phyloP scores from a whole-genome alignment of 2,797 vertebrate genomes.

The Decapterus maruadsi region DNA sequence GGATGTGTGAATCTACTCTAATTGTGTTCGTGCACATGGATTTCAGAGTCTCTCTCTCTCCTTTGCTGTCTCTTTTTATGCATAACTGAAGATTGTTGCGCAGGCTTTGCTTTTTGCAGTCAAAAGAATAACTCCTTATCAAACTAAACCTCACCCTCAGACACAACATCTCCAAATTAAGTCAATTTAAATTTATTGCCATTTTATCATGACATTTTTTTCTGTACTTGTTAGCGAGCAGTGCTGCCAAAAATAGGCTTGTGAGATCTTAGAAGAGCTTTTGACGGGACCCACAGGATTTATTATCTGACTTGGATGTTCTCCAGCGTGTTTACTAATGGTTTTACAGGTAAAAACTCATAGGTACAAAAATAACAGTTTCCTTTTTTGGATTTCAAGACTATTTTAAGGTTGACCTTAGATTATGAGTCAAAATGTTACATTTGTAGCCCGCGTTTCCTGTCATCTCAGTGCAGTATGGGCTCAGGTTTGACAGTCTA shows the following conservation, averaged over 20 bases:
- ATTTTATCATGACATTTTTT: constrained; percentile 26
- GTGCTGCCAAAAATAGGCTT: constrained; percentile 46
- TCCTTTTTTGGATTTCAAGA: background rate
- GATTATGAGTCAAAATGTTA: background rate
- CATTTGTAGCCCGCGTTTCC: background rate
- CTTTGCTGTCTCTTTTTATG: constrained; percentile 26
- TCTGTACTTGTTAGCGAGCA: constrained; percentile 31
- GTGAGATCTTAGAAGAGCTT: constrained; percentile 31
- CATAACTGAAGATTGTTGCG: constrained; percentile 24
- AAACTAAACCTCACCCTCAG: constrained; percentile 30
- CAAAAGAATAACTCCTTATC: constrained; percentile 27
- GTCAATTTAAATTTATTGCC: constrained; percentile 27
- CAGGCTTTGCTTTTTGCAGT: constrained; percentile 21
- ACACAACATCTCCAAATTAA: constrained; percentile 33
- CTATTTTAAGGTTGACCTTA: constrained; percentile 6
- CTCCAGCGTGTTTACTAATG: constrained; percentile 30
- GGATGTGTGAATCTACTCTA: constrained; percentile 75
- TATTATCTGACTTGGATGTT: constrained; percentile 51
- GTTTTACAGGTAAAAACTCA: constrained; percentile 27
- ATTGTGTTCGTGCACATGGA: constrained; percentile 66
- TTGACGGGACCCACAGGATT: constrained; percentile 42
- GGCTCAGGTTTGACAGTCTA: background rate
- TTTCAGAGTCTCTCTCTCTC: constrained; percentile 40
- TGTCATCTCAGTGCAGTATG: background rate
- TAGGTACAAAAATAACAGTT: background rate